Base-by-base conservation (phyloP, 2,888 invertebrate species). In the Gerris lacustris region DNA sequence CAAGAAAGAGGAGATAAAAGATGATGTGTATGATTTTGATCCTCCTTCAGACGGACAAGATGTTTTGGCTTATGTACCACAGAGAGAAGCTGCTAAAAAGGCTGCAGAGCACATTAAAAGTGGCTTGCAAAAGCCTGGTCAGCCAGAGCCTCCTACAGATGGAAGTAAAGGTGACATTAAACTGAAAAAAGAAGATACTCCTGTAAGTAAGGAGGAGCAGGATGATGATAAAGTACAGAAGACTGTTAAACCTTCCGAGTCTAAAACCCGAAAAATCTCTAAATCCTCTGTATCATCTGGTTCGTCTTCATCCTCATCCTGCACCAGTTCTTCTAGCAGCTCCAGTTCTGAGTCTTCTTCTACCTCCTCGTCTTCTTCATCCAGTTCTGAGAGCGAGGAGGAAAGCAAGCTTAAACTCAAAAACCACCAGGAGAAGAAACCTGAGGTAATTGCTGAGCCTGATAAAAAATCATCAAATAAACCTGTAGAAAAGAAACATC, bases 61-160 rank as follows among this genome's bases (percentile, higher is more conserved):
- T 67, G 75, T 75, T 67, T 85, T 92, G 64, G 88, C 91, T 0
- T 92, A 92, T 79, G 94, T 94, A 43, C 94, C 94, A 1, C 94
- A 94, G 79, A 83, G 94, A 73, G 92, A 93, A 81, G 94, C 94
- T 1, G 94, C 94, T 11, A 93, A 93, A 79, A 94, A 94, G 79
- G 94, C 94, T 0, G 92, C 93, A 1, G 93, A 93, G 77, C 92
- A 92, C 78, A 90, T 94, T 70, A 92, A 93, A 79, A 91, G 90
- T 79, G 90, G 90, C 6, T 82, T 89, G 76, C 73, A 85, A 0
- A 84, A 84, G 76, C 73, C 74, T 6, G 69, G 70, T 68, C 83
- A 82, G 74, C 69, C 75, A 72, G 70, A 71, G 67, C 63, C 68
- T 17, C 73, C 70, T 72, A 75, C 73, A 17, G 79, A 79, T 67